Evolutionary conservation across 2,888 invertebrate species (phyloP).

Genomic region (Apoderus coryli): DNA sequence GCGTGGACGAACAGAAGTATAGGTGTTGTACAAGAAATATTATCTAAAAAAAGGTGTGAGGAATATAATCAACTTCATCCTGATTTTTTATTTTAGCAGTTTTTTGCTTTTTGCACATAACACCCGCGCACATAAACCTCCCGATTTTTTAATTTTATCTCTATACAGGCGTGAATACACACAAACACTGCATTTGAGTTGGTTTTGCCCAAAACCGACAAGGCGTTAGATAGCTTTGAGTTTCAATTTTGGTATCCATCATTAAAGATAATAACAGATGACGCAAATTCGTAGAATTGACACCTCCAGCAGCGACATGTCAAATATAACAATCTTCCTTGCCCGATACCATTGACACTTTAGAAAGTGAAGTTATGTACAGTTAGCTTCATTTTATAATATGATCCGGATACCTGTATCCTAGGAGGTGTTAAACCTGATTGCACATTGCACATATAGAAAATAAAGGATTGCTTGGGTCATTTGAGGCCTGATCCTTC

Average conservation of each 20-base stretch:
- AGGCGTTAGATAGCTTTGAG: conserved; percentile 6
- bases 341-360: conserved; percentile 6
- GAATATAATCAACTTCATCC: conserved; percentile 7
- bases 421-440: conserved; percentile 2
- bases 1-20: conserved; percentile 9
- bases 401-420: conserved; percentile 6
- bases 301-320: conserved; percentile 4
- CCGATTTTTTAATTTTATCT: conserved; percentile 3
- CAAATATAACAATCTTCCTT: conserved; percentile 6
- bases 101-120: conserved; percentile 7
- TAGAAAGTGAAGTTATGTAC: conserved; percentile 8
- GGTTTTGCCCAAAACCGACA: background rate
- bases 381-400: conserved; percentile 7
- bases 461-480: conserved; percentile 5
- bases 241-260: conserved; percentile 7
- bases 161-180: too few species aligned
- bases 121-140: conserved; percentile 4
- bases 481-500: background rate
- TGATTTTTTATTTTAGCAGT: conserved; percentile 8
- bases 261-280: conserved; percentile 6
- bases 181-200: too few species aligned
- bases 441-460: conserved; percentile 3
- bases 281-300: conserved; percentile 6
- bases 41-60: conserved; percentile 6
- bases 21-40: conserved; percentile 5